Evolutionary conservation across 2,797 vertebrate genomes (phyloP).

Genomic region (Zenarchopterus dispar): DNA sequence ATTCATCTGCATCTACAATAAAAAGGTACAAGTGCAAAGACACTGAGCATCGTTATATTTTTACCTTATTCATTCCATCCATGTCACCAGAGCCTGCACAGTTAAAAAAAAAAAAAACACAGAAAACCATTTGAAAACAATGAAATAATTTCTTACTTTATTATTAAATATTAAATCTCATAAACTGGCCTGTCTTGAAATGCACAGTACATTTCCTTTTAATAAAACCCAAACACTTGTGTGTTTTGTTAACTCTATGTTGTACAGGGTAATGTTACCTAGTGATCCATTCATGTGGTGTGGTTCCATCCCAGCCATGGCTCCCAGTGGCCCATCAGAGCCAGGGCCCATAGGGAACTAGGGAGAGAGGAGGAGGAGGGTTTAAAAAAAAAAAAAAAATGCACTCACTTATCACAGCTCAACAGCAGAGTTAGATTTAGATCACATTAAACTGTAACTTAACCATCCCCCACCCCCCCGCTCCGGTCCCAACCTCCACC

Average conservation of each 20-base stretch:
- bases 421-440: neutral
- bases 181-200: too few relatives aligned
- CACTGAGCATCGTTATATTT: slow-evolving; percentile 20
- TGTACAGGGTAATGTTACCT: slow-evolving; percentile 82
- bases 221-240: slow-evolving; percentile 4
- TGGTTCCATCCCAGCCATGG: slow-evolving; percentile 98
- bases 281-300: slow-evolving; percentile 99
- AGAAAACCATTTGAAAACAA: slow-evolving; percentile 17
- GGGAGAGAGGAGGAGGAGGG: neutral
- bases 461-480: neutral
- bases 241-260: slow-evolving; percentile 8
- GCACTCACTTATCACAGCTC: slow-evolving; percentile 25
- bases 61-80: slow-evolving; percentile 99
- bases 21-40: slow-evolving; percentile 1
- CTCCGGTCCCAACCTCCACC: neutral
- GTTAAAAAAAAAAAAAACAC: slow-evolving; percentile 23
- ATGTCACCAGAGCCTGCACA: slow-evolving; percentile 94
- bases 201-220: neutral
- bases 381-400: slow-evolving; percentile 16
- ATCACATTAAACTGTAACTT: neutral
- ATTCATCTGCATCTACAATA: neutral
- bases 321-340: slow-evolving; percentile 96
- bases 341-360: slow-evolving; percentile 98
- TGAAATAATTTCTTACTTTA: neutral
- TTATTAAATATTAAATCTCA: neutral